A percentile compares a stretch with the other conserved stretches of the same genome.
These are phyloP conservation scores for Agriopis leucophaearia DNA, from an alignment of 2,888 invertebrate genomes.

Conservation along the genomic window DNA sequence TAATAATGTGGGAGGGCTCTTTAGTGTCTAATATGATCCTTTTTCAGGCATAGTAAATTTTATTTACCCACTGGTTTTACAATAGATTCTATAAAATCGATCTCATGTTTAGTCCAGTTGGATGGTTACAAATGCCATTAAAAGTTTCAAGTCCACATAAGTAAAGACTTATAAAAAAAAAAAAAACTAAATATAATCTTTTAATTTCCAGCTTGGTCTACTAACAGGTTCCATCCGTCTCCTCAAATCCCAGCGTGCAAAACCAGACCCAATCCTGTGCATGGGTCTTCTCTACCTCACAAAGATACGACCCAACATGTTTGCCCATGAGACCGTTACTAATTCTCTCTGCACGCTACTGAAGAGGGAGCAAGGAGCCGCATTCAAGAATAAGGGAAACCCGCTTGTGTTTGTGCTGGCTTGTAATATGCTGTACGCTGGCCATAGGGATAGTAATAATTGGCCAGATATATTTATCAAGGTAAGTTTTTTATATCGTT, in stretches of 20 bases:
- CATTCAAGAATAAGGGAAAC: slow-evolving; percentile 93
- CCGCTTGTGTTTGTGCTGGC: slow-evolving; percentile 93
- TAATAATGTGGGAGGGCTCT: too few relatives aligned
- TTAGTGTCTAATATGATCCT: too few relatives aligned
- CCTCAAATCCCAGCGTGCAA: slow-evolving; percentile 91
- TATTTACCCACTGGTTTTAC: too few relatives aligned
- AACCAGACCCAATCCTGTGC: slow-evolving; percentile 93
- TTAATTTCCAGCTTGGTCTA: slow-evolving; percentile 87
- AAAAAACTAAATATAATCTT: not conserved
- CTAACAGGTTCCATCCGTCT: slow-evolving; percentile 96
- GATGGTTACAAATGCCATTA: too few relatives aligned
- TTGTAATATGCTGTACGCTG: slow-evolving; percentile 93
- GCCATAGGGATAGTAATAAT: slow-evolving; percentile 92
- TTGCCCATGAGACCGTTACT: slow-evolving; percentile 91
- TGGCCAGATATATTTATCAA: slow-evolving; percentile 98
- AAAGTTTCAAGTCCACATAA: not conserved
- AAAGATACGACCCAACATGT: slow-evolving; percentile 92
- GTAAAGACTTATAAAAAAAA: too few relatives aligned
- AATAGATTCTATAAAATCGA: too few relatives aligned
- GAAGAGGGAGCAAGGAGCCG: slow-evolving; percentile 90
- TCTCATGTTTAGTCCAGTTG: too few relatives aligned
- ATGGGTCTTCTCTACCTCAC: slow-evolving; percentile 93
- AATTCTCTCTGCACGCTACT: slow-evolving; percentile 93
- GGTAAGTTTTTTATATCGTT: slow-evolving; percentile 85
- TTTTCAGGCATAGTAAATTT: too few relatives aligned